Base-by-base conservation (phyloP, 2,797 vertebrate genomes). In the Mareca strepera region DNA sequence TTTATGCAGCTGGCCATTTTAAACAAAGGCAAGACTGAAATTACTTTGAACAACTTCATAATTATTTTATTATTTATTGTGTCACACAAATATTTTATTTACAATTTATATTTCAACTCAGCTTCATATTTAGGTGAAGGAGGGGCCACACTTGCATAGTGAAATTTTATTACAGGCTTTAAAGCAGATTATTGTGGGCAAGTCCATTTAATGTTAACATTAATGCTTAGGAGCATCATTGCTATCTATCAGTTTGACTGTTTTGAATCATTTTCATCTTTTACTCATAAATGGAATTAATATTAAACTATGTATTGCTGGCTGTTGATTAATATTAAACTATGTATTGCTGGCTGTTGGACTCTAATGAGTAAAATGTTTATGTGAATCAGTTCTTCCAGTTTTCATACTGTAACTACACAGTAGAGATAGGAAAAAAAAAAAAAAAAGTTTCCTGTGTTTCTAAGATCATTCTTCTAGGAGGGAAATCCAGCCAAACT, bases 21-120 rank as follows among this genome's bases (percentile, higher is more conserved):
- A 31, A 77, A 26, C 7, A 78, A 87, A 75, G 26, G 44, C 59
- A 37, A 37, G 6, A 72, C 95, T 44, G 91, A 86, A 95, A 76
- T 81, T 12, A 50, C 6, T 90, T 79, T 33, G 79, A 86, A 73
- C 29, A 66, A 11, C 13, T 81, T 67, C 7, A 55, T n/a, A 82
- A 84, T 83, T 92, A 85, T 82, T 97, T 84, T 67, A 39, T 74
- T 93, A 53, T 94, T 95, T 90, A 78, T 74, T 79, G 26, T 82
- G 25, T 21, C 41, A 64, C 43, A 20, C 43, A 43, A 11, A 26
- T 77, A 28, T 72, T 86, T 94, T 17, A 35, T 43, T 86, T 90
- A 74, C 94, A 91, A 70, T 72, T 72, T 67, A 56, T 26, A n/a
- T 82, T 97, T 96, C 50, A 90, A 17, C 88, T 74, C 69, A 15